Percentiles rank a stretch among this genome's conserved stretches.
Evolutionary conservation across 2,113 vertebrate genomes (phyloP).

Genomic region (Platysternon megacephalum): DNA sequence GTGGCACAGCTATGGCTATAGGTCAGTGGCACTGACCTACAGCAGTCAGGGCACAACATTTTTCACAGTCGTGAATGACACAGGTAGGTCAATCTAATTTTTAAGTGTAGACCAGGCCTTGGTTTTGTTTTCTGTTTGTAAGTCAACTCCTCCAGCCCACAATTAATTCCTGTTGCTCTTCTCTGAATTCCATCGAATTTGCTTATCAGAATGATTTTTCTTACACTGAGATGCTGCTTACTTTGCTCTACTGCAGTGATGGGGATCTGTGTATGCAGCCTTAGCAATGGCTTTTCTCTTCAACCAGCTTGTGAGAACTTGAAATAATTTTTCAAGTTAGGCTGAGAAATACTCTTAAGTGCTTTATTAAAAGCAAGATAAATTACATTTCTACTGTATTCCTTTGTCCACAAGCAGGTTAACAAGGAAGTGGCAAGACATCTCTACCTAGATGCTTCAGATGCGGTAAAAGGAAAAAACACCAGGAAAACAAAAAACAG

Average conservation of each 20-base stretch:
- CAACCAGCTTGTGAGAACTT: not conserved
- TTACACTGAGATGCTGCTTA: not conserved
- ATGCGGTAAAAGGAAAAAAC: not conserved
- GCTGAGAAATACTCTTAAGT: not conserved
- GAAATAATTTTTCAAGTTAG: not conserved
- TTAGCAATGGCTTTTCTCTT: not conserved
- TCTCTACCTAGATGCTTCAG: not conserved
- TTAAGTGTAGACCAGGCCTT: not conserved
- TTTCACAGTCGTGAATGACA: not conserved
- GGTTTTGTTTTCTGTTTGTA: not conserved
- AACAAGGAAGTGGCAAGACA: not conserved
- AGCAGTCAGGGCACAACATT: not conserved
- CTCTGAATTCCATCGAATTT: not conserved
- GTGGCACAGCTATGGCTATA: not conserved
- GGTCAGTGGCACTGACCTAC: not conserved
- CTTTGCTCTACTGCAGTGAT: not conserved
- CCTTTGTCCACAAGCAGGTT: not conserved
- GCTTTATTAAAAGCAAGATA: not conserved
- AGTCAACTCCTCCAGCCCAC: not conserved
- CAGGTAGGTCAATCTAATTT: not conserved
- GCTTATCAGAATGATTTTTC: not conserved
- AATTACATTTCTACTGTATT: not conserved
- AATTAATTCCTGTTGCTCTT: not conserved
- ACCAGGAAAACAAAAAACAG: not conserved
- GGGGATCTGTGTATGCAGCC: not conserved